phyloP scores from a whole-genome alignment of 2,888 invertebrate species.

The Zonitis immaculata region DNA sequence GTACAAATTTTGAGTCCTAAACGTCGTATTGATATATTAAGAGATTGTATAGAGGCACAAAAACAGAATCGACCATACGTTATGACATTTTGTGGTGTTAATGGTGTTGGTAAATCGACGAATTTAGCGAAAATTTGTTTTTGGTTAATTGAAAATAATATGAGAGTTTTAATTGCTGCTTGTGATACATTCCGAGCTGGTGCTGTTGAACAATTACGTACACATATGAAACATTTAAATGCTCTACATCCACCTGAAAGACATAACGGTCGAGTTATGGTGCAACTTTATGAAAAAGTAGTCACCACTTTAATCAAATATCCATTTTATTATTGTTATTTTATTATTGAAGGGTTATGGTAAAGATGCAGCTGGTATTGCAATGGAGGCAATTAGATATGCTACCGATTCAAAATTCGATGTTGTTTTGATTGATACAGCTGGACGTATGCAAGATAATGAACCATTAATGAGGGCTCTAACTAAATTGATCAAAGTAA shows the following conservation, averaged over 20 bases:
- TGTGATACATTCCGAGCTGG: slow-evolving; percentile 99
- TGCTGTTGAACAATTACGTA: slow-evolving; percentile 96
- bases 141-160: slow-evolving; percentile 97
- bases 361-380: slow-evolving; percentile 99
- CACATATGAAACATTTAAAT: slow-evolving; percentile 89
- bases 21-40: slow-evolving; percentile 90
- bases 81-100: slow-evolving; percentile 95
- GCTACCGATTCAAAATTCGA: slow-evolving; percentile 80
- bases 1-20: slow-evolving; percentile 93
- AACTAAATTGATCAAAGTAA: slow-evolving; percentile 95
- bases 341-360: slow-evolving; percentile 65
- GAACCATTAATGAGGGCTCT: slow-evolving; percentile 98
- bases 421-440: slow-evolving; percentile 96
- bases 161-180: slow-evolving; percentile 94
- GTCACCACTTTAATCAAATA: not conserved
- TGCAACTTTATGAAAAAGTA: slow-evolving; percentile 89
- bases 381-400: slow-evolving; percentile 91
- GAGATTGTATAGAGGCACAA: slow-evolving; percentile 88
- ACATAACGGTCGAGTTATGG: slow-evolving; percentile 73
- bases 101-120: slow-evolving; percentile 98
- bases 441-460: slow-evolving; percentile 99
- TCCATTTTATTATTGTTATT: not conserved
- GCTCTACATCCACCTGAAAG: slow-evolving; percentile 81
- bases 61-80: slow-evolving; percentile 83
- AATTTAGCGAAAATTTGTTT: slow-evolving; percentile 99